Conservation (phyloP, 1,140 invertebrate genomes). For the Zeugodacus cucurbitae region DNA sequence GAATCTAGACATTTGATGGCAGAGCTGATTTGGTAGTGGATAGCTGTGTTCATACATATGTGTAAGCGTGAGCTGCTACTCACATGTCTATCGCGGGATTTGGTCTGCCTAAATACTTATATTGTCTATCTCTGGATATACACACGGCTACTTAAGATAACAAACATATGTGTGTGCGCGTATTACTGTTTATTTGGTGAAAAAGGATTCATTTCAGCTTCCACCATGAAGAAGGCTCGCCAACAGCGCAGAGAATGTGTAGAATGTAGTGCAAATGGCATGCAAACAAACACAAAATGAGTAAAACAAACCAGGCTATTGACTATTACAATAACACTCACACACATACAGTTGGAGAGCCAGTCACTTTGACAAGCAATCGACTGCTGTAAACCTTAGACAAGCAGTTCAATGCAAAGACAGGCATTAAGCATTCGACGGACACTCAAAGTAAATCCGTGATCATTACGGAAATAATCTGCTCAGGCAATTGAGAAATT, state of each 20-base stretch:
- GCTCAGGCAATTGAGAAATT: slow-evolving; percentile 18
- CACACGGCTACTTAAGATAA: not conserved
- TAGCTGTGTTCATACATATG: not conserved
- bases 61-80: not conserved
- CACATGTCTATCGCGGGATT: not conserved
- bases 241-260: too few relatives aligned
- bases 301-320: not conserved
- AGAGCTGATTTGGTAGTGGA: not conserved
- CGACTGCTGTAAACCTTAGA: not conserved
- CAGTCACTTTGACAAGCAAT: not conserved
- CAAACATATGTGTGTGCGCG: not conserved
- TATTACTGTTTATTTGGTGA: not conserved
- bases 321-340: not conserved
- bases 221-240: not conserved
- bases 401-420: not conserved
- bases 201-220: slow-evolving; percentile 2
- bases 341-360: not conserved
- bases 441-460: not conserved
- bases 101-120: not conserved
- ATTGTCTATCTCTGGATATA: not conserved
- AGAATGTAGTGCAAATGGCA: not conserved
- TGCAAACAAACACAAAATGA: not conserved
- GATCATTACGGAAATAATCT: slow-evolving; percentile 12
- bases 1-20: slow-evolving; percentile 8
- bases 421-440: not conserved